Base-by-base conservation (phyloP, 2,797 vertebrate species). In the Chaetodon trifasciatus region DNA sequence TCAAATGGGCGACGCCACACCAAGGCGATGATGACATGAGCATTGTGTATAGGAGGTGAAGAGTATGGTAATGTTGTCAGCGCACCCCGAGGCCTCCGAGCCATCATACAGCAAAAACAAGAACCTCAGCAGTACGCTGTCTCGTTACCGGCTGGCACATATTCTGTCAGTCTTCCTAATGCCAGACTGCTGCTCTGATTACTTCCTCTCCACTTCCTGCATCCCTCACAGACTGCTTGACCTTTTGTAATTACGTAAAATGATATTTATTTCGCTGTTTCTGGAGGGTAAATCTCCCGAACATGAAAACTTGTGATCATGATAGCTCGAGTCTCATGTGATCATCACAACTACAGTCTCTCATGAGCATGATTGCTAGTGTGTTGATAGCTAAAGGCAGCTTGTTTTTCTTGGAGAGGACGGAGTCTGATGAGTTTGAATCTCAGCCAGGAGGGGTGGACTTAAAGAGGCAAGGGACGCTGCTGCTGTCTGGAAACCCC, bases 61-160 rank as follows among this genome's bases (percentile, higher is more conserved):
- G 86, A 92, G 88, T 93, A 89, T 91, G 90, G 87, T 93, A 91
- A 93, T 92, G 92, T 93, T 92, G 93, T 93, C 93, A 92, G 89
- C 8, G 86, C 84, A 60, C 85, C 94, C 91, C 9, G 61, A 88
- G 92, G 92, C 91, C 88, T 85, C 49, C 21, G 39, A 87, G 86
- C 85, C 87, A 69, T 92, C 91, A 90, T 1, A 60, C 58, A 57
- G 90, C 64, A 91, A 89, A 90, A 89, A 92, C 88, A 86, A 83
- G 82, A 76, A 79, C 58, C 85, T 75, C 83, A 12, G 71, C 86
- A 53, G 83, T 71, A 47, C 65, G 86, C 91, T 81, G 86, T 88
- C 93, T 95, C 87, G 91, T 95, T 95, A 95, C 93, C 70, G 86
- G 88, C 92, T 92, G 90, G 85, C 93, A 93, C 92, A 85, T 76